A percentile compares a stretch with the other conserved stretches of the same genome.
Conservation (phyloP, 2,113 vertebrate genomes). For the Gymnobelideus leadbeateri region DNA sequence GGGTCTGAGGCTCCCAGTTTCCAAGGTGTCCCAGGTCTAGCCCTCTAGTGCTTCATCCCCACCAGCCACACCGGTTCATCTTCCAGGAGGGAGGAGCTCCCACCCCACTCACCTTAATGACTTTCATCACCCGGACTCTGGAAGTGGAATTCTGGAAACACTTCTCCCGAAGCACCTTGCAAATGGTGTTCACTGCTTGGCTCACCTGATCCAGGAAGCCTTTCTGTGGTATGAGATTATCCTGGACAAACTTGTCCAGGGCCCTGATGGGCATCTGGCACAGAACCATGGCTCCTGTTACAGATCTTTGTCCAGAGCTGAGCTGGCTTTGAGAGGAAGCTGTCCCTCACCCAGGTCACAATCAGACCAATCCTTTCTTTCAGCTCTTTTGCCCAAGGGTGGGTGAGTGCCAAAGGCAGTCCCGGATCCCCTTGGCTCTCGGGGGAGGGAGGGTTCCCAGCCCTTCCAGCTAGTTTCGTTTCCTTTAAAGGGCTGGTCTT, state of each 20-base stretch:
- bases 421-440: background rate
- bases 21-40: background rate
- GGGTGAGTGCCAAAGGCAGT: background rate
- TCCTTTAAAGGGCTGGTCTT: background rate
- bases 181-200: conserved; percentile 38
- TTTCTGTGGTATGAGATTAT: conserved; percentile 21
- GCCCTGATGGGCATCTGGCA: background rate
- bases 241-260: conserved; percentile 60
- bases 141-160: background rate
- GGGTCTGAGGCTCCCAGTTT: background rate
- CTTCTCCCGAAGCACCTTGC: background rate
- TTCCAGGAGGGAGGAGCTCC: fast-evolving
- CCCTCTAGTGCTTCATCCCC: too few species aligned
- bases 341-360: background rate
- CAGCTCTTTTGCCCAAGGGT: background rate
- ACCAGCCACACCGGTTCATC: too few species aligned
- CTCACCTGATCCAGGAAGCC: fast-evolving
- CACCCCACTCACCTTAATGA: conserved; percentile 57
- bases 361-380: background rate
- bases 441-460: fast-evolving
- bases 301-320: too few species aligned
- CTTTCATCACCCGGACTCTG: conserved; percentile 44
- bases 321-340: background rate
- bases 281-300: conserved; percentile 24
- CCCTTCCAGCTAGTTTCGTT: conserved; percentile 33